Base-by-base conservation (phyloP, 2,113 vertebrate genomes). In the Amazona guildingii region DNA sequence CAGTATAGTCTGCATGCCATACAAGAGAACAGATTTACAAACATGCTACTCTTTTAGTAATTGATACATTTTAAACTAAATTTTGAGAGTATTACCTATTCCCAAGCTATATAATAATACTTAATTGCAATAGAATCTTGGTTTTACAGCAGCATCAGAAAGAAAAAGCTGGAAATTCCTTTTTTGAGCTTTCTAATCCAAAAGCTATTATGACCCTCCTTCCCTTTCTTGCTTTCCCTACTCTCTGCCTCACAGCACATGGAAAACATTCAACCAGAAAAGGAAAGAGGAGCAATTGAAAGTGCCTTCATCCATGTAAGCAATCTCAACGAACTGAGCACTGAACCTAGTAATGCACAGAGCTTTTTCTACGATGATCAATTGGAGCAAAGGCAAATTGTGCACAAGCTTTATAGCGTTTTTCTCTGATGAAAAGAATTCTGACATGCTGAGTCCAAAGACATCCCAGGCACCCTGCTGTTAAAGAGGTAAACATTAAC, bases 281-380 rank as follows among this genome's bases (percentile, higher is more conserved):
- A 70, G 46, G 29, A 59, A 86, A 86, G 44, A 93, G n/a, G 13
- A 73, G 13, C 5, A 88, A 74, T 63, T 54, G 37, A 67, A 90
- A 91, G 37, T 77, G 49, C n/a, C 49, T 77, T 91, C 90, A 95
- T 88, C 92, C 82, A 78, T 74, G 49, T 81, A 79, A 93, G 64
- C 68, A 86, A 86, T 83, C 68, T 66, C 55, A 49, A 20, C 74
- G 63, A 94, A 79, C 70, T 88, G 37, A 80, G 49, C 82, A 55
- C 63, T 79, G 90, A 96, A 90, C 82, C 68, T 19, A 33, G 43
- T 68, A 95, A 96, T 72, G 23, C 52, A 83, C 13, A n/a, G 59
- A 77, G 63, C 8, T 73, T 73, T 88, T 92, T 23, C 59, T 46
- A 17, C 54, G 39, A 41, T 83, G 61, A 73, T 79, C 81, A 94